A percentile compares a stretch with the other conserved stretches of the same genome.
These are phyloP conservation scores for Epistrophe grossulariae DNA, from an alignment of 2,888 invertebrate species.

Conservation along the genomic window DNA sequence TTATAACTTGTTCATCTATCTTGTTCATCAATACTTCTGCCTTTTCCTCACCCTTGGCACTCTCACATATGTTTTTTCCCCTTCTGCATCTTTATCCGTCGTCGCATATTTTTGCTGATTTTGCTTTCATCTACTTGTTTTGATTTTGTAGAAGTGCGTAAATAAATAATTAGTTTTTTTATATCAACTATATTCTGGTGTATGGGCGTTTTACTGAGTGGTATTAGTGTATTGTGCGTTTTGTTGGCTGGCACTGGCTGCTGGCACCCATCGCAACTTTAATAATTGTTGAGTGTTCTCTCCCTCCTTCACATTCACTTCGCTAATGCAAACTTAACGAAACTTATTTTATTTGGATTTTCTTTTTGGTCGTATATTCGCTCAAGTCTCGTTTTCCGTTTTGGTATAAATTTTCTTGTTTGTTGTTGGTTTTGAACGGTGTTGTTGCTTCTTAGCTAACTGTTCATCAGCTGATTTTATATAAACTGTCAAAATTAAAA, in stretches of 20 bases:
- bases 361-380: constrained; percentile 32
- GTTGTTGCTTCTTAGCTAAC: constrained; percentile 52
- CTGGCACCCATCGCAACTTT: background rate
- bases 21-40: constrained; percentile 12
- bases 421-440: constrained; percentile 62
- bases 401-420: constrained; percentile 56
- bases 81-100: constrained; percentile 14
- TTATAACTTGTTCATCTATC: constrained; percentile 26
- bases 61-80: constrained; percentile 56
- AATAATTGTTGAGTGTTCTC: background rate
- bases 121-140: constrained; percentile 49
- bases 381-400: constrained; percentile 30
- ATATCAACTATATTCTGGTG: background rate
- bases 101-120: constrained; percentile 43
- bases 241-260: background rate
- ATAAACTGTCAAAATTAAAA: constrained; percentile 77
- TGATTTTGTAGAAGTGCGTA: constrained; percentile 63
- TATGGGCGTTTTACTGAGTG: constrained; percentile 6
- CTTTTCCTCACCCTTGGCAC: background rate
- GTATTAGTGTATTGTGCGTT: constrained; percentile 16
- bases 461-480: constrained; percentile 78
- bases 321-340: constrained; percentile 58
- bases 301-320: background rate
- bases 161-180: constrained; percentile 40
- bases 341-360: constrained; percentile 36